Percentiles rank a stretch among this genome's conserved stretches.
Evolutionary conservation across 1,140 invertebrate species (phyloP).

Genomic region (Diprion similis): DNA sequence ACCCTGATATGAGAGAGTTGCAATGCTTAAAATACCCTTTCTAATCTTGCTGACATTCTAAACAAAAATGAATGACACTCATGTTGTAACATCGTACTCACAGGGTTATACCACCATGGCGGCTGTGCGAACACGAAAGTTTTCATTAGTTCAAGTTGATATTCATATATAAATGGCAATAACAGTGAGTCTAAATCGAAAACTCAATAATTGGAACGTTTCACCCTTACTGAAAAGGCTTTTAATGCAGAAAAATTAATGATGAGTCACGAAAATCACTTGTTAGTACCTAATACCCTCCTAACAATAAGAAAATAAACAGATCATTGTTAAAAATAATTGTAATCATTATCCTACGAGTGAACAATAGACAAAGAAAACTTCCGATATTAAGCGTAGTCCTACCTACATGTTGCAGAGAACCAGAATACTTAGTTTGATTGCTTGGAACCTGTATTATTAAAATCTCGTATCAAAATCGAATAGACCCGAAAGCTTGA

Average conservation of each 20-base stretch:
- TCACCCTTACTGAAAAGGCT: background rate
- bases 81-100: slow-evolving; percentile 66
- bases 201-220: background rate
- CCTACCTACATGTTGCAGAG: too few species aligned
- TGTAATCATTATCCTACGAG: too few species aligned
- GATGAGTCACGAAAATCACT: slow-evolving; percentile 4
- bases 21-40: slow-evolving; percentile 7
- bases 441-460: too few species aligned
- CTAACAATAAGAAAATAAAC: background rate
- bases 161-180: too few species aligned
- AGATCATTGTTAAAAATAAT: too few species aligned
- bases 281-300: background rate
- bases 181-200: too few species aligned
- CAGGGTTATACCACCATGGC: slow-evolving; percentile 88
- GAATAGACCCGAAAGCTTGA: background rate
- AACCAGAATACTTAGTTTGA: too few species aligned
- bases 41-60: background rate
- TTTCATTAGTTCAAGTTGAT: background rate
- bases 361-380: too few species aligned
- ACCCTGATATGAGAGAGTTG: background rate
- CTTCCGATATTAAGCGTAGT: too few species aligned
- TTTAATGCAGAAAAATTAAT: slow-evolving; percentile 10
- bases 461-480: too few species aligned
- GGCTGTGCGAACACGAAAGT: slow-evolving; percentile 66
- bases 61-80: slow-evolving; percentile 21